A percentile compares a stretch with the other conserved stretches of the same genome.
Evolutionary conservation across 2,797 vertebrate genomes (phyloP).

Genomic region (Lepus townsendii): DNA sequence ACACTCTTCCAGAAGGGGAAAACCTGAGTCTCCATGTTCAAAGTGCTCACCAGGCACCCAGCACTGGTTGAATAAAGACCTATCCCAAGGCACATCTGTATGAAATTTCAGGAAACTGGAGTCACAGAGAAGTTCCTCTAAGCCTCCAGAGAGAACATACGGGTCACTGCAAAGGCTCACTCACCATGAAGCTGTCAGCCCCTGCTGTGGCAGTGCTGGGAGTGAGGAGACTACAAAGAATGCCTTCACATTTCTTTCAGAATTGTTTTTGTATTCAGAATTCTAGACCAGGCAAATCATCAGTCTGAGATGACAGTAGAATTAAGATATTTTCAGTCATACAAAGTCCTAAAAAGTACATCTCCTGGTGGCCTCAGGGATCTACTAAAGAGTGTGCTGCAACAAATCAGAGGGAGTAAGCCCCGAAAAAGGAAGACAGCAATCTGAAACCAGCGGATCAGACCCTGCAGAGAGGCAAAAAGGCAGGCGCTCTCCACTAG

Average conservation of each 20-base stretch:
- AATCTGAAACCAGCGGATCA: not conserved
- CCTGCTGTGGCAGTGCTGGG: not conserved
- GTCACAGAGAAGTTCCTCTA: not conserved
- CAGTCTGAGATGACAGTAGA: not conserved
- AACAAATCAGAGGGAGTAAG: not conserved
- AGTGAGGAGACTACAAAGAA: not conserved
- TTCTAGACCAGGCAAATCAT: not conserved
- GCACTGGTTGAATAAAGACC: not conserved
- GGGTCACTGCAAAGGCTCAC: not conserved
- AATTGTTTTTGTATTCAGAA: not conserved
- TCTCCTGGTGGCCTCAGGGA: not conserved
- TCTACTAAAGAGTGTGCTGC: not conserved
- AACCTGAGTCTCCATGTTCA: not conserved
- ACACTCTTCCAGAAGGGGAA: not conserved
- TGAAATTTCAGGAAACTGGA: not conserved
- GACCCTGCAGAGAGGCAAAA: not conserved
- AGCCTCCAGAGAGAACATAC: not conserved
- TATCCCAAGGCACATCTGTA: too few relatives aligned
- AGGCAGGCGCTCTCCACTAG: not conserved
- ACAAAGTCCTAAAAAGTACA: not conserved
- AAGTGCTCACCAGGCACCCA: not conserved
- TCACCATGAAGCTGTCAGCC: not conserved
- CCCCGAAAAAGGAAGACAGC: not conserved
- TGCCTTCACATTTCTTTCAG: not conserved
- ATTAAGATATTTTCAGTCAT: not conserved